Base-by-base conservation (phyloP, 2,888 invertebrate species). In the Agrochola lota region DNA sequence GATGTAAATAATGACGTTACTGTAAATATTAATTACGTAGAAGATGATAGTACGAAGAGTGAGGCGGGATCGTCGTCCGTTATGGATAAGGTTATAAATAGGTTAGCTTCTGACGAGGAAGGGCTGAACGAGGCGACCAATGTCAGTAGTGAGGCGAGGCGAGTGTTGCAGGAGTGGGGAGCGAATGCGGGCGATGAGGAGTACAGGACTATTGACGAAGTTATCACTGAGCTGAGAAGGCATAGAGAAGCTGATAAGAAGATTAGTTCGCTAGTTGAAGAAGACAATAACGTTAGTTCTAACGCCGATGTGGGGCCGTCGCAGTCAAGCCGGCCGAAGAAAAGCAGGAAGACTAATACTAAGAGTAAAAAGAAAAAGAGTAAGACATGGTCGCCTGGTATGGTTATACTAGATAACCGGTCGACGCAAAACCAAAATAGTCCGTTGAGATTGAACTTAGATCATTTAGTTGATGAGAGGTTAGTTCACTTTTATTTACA, bases 391-490 rank as follows among this genome's bases (percentile, higher is more conserved):
- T 95, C 96, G 57, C 95, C 95, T 0, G 94, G 95, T 5, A 92
- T 94, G 60, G 96, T 97, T 55, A 94, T 96, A 87, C 84, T 97
- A 79, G 96, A 96, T 74, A 96, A 94, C 74, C 84, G 96, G 68
- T 90, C 95, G 35, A 86, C 90, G 35, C 93, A 93, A 78, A 92
- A 85, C 59, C 95, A 93, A 83, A 94, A 75, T 63, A 88, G 88
- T 81, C 94, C 96, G 8, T 87, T 97, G 81, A 94, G 94, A 84
- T 89, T 97, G 87, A 96, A 97, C 90, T 92, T 97, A 91, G 97
- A 97, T 80, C 96, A 95, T 90, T 94, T 95, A 87, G 96, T 97
- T 77, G 96, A 97, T 85, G 96, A 95, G 74, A 94, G 95, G 97
- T 97, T 71, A 94, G 92, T 87, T 43, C 43, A 9, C 43, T 43